phyloP scores from a whole-genome alignment of 92 coral and sea anemone species.

The Parazoanthus darwini region DNA sequence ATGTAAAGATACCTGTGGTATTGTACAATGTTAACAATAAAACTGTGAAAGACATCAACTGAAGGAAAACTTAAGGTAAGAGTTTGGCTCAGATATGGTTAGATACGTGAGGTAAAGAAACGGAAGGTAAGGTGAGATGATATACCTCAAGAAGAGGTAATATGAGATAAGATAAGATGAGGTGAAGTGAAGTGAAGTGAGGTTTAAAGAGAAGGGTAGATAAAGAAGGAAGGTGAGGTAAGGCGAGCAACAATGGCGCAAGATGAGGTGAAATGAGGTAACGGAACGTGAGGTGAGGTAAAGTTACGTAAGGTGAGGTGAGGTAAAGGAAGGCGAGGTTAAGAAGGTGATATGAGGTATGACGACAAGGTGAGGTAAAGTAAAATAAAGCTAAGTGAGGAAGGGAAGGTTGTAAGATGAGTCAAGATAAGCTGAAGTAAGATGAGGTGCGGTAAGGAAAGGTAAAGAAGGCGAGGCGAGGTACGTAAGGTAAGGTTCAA shows the following conservation, averaged over 20 bases:
- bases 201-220: neutral
- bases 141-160: neutral
- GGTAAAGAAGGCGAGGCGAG: too few species aligned
- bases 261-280: neutral
- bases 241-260: neutral
- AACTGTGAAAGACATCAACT: neutral
- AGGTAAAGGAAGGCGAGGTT: neutral
- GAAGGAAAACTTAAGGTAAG: too few species aligned
- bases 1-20: neutral
- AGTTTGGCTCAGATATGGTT: too few species aligned
- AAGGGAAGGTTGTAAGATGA: neutral
- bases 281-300: neutral
- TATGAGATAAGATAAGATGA: neutral
- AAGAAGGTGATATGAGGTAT: neutral
- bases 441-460: neutral
- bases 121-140: neutral
- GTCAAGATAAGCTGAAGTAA: neutral
- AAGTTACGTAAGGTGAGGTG: neutral
- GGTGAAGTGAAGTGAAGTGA: neutral
- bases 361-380: too few species aligned
- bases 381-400: too few species aligned
- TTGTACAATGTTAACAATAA: neutral
- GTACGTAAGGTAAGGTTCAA: neutral
- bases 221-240: neutral
- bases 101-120: neutral